Evolutionary conservation across 2,888 invertebrate species (phyloP), one percentile per base, ranked within the genome.

Genomic region (Peribatodes rhomboidaria): DNA sequence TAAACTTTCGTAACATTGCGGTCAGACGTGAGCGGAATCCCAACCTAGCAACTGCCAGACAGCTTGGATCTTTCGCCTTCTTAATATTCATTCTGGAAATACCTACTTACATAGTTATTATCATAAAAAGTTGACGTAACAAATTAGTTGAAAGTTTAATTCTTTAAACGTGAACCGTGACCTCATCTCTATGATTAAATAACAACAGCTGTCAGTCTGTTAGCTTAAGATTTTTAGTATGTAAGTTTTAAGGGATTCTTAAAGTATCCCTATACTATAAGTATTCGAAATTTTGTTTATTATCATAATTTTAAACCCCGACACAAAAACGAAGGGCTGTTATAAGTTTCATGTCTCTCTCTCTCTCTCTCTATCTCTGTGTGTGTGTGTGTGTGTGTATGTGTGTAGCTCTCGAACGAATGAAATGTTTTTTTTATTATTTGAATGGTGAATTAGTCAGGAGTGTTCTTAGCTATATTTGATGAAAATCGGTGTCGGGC

Each of bases 91-190:
- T 59, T 35, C 22, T 27, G 9, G 16, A 49, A 35, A 60, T 37
- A 60, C 44, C 50, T 33, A 46, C 16, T 47, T 18, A 20, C 22
- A 20, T 53, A 39, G 31, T 31, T 41, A 46, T 37, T 20, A 52
- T 46, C 20, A 46, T 57, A 63, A 52, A 61, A 54, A 54, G 27
- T 20, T 20, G 50, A 52, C 37, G 52, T 60, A 50, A 57, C 65
- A 50, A 65, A 58, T 55, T 27, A 58, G 60, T 46, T 49, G 46
- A 49, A 53, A 49, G 35, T 54, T 63, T 44, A 57, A 52, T 61
- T 62, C 33, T 22, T 20, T 20, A 14, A 57, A 41, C 33, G 20
- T 60, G 59, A 70, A 64, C 68, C 57, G 50, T 68, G 70, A 70
- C 68, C 66, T 68, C 66, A 68, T 68, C 61, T 47, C 47, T 54